Conservation (phyloP, 2,888 invertebrate species). For the Suillia variegata region DNA sequence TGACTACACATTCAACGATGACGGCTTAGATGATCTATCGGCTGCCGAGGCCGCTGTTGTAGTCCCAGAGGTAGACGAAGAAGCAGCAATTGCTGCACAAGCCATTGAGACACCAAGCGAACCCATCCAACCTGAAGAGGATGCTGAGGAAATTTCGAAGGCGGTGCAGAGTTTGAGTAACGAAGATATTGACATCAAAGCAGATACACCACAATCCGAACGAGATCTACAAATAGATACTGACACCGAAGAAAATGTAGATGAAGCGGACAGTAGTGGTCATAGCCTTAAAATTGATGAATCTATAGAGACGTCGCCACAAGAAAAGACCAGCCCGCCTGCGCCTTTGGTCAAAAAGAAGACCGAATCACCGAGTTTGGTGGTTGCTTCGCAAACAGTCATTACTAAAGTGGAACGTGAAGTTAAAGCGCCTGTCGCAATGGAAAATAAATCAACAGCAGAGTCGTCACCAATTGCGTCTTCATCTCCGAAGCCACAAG, state of each 20-base stretch:
- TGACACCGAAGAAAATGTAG: conserved; percentile 79
- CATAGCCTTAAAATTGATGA: conserved; percentile 55
- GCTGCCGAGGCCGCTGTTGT: conserved; percentile 62
- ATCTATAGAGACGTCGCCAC: conserved; percentile 29
- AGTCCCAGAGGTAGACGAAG: conserved; percentile 58
- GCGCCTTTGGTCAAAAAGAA: background rate
- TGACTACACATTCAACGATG: conserved; percentile 62
- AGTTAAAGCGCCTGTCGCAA: background rate
- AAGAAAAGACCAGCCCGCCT: conserved; percentile 13
- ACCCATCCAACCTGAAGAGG: conserved; percentile 64
- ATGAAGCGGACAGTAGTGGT: conserved; percentile 63
- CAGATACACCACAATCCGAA: conserved; percentile 84
- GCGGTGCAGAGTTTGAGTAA: conserved; percentile 81
- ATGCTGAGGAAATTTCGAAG: conserved; percentile 80
- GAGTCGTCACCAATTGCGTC: background rate
- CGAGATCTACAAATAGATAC: conserved; percentile 84
- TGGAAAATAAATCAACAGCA: background rate
- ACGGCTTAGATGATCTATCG: conserved; percentile 49
- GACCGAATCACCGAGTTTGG: background rate
- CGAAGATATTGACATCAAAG: conserved; percentile 75
- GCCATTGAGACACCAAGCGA: conserved; percentile 45
- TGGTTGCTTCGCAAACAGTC: conserved; percentile 14
- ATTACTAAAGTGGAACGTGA: conserved; percentile 20
- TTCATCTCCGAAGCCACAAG: conserved; percentile 47
- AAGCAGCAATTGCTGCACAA: conserved; percentile 63